A percentile compares a stretch with the other conserved stretches of the same genome.
Conservation (phyloP, 2,888 invertebrate species). For the Dyspetes luteomarginatus region DNA sequence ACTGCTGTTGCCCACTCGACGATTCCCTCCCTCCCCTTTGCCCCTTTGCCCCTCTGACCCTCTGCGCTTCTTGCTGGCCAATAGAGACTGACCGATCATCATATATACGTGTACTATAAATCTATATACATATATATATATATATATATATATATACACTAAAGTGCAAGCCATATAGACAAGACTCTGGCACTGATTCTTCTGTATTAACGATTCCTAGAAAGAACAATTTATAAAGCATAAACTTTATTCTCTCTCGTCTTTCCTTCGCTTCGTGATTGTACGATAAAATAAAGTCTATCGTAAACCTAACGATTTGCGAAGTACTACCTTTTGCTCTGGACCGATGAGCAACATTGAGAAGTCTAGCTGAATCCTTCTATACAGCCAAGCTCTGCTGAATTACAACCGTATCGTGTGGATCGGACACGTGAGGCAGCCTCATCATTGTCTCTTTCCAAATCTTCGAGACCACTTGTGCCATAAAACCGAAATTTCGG, state of each 20-base stretch:
- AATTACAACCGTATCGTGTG: slow-evolving; percentile 5
- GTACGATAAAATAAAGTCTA: slow-evolving; percentile 74
- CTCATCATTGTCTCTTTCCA: slow-evolving; percentile 39
- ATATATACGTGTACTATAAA: too few species aligned
- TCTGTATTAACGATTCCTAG: slow-evolving; percentile 79
- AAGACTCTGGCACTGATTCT: slow-evolving; percentile 36
- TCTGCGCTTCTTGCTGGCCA: slow-evolving; percentile 1
- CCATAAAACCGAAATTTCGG: slow-evolving; percentile 55
- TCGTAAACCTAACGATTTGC: slow-evolving; percentile 74
- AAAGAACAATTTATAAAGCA: slow-evolving; percentile 81
- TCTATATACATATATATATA: not conserved
- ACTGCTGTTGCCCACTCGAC: slow-evolving; percentile 63
- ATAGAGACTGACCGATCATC: slow-evolving; percentile 37
- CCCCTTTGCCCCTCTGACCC: not conserved
- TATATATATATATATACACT: not conserved
- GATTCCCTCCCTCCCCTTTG: slow-evolving; percentile 2
- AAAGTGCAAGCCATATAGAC: slow-evolving; percentile 19
- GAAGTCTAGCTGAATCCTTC: slow-evolving; percentile 35
- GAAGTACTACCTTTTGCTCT: slow-evolving; percentile 57
- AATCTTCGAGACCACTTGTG: slow-evolving; percentile 22
- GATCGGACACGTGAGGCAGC: slow-evolving; percentile 1
- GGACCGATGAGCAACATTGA: slow-evolving; percentile 36
- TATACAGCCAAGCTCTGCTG: not conserved
- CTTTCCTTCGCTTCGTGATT: slow-evolving; percentile 59
- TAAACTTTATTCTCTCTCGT: slow-evolving; percentile 75